Conservation (phyloP, 1,140 invertebrate species). For the Pemphigus obesinymphae region DNA sequence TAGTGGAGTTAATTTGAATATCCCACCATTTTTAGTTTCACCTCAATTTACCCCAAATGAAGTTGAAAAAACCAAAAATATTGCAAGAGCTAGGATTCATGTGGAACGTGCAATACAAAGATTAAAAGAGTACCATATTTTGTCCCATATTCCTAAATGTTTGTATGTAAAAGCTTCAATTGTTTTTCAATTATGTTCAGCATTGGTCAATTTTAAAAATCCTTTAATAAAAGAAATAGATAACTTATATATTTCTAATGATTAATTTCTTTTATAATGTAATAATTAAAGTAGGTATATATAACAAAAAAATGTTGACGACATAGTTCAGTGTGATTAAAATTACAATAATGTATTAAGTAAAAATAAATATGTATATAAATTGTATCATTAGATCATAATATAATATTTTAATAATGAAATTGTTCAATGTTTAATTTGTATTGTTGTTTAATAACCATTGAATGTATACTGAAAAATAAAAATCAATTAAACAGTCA, state of each 20-base stretch:
- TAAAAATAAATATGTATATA: neutral
- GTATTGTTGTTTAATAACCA: neutral
- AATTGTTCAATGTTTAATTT: neutral
- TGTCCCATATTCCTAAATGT: neutral
- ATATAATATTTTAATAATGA: neutral
- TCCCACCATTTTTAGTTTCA: too few relatives aligned
- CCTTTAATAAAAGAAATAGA: neutral
- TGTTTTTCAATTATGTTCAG: constrained; percentile 2
- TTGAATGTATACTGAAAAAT: neutral
- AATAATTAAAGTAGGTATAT: neutral
- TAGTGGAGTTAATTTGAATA: too few relatives aligned
- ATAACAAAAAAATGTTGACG: neutral
- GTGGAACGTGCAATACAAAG: neutral
- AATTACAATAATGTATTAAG: neutral
- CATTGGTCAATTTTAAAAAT: neutral
- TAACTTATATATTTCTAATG: neutral
- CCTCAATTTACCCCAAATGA: too few relatives aligned
- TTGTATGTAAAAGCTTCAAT: neutral
- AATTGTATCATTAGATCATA: neutral
- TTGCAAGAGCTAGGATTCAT: neutral
- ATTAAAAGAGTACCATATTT: neutral
- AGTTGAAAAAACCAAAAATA: too few relatives aligned
- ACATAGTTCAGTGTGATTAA: neutral
- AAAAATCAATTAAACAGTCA: neutral
- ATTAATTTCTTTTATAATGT: neutral